Percentiles rank a stretch among this genome's conserved stretches.
These are phyloP conservation scores for Percina caprodes DNA, from an alignment of 2,113 vertebrate genomes.

Conservation along the genomic window DNA sequence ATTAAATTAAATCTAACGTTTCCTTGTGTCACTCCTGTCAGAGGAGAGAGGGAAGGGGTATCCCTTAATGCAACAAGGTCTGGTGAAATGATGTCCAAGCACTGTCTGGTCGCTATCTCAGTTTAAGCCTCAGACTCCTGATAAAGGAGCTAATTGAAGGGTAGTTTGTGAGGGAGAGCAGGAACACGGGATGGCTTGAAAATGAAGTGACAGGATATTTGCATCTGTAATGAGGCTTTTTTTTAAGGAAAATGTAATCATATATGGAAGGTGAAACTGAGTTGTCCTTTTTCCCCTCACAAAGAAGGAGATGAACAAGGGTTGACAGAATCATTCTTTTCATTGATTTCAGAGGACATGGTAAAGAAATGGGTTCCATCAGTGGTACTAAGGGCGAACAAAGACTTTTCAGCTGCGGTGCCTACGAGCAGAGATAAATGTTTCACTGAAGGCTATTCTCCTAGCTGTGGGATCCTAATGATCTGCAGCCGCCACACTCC, in stretches of 20 bases:
- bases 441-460: slow-evolving; percentile 80
- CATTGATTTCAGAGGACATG: slow-evolving; percentile 76
- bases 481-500: slow-evolving; percentile 72
- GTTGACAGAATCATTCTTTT: slow-evolving; percentile 65
- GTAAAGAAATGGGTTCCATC: slow-evolving; percentile 78
- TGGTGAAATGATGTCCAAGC: slow-evolving; percentile 39
- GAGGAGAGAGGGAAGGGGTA: slow-evolving; percentile 14
- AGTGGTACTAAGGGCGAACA: slow-evolving; percentile 73
- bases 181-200: slow-evolving; percentile 33
- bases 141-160: slow-evolving; percentile 67
- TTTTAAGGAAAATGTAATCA: slow-evolving; percentile 48
- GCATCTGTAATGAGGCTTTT: slow-evolving; percentile 56
- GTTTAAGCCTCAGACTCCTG: slow-evolving; percentile 57
- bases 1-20: slow-evolving; percentile 63
- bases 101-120: slow-evolving; percentile 26
- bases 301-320: slow-evolving; percentile 42
- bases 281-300: slow-evolving; percentile 10
- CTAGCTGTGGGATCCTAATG: slow-evolving; percentile 76
- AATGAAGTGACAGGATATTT: slow-evolving; percentile 48
- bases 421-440: slow-evolving; percentile 78
- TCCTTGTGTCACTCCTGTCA: slow-evolving; percentile 50
- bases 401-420: slow-evolving; percentile 69
- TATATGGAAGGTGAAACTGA: slow-evolving; percentile 38
- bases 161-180: slow-evolving; percentile 22
- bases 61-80: slow-evolving; percentile 21